These are phyloP conservation scores for Agrenia bidenticulata DNA, from an alignment of 2,888 invertebrate species.

Conservation along the genomic window DNA sequence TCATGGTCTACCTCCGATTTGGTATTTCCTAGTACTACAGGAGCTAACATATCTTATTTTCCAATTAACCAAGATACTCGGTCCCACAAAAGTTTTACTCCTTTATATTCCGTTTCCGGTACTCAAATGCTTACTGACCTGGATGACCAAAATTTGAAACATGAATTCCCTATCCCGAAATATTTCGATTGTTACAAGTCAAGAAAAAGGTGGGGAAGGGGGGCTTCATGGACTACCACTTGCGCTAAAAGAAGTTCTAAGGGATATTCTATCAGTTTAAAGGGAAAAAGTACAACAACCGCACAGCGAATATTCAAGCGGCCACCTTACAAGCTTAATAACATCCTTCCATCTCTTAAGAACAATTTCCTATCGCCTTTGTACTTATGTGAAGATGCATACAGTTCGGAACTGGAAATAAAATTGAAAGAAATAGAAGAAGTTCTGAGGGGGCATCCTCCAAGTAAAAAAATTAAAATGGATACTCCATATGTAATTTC, in stretches of 20 bases:
- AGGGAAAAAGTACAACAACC: too few relatives aligned
- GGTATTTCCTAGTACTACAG: too few relatives aligned
- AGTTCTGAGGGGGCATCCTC: constrained; percentile 12
- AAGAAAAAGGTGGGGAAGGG: not conserved
- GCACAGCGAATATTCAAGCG: too few relatives aligned
- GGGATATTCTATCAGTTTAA: too few relatives aligned
- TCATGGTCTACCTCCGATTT: too few relatives aligned
- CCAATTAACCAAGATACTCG: too few relatives aligned
- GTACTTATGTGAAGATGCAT: constrained; percentile 1
- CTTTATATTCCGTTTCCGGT: not conserved
- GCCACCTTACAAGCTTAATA: not conserved
- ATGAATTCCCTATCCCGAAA: not conserved
- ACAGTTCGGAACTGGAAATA: not conserved
- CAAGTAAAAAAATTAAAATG: constrained; percentile 3
- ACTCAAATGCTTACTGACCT: not conserved
- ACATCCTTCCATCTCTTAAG: not conserved
- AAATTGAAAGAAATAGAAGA: constrained; percentile 10
- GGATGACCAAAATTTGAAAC: not conserved
- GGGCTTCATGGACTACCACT: too few relatives aligned
- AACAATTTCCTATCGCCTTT: not conserved
- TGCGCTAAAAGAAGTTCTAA: too few relatives aligned
- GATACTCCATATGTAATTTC: not conserved
- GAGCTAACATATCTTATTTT: too few relatives aligned
- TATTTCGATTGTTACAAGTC: not conserved
- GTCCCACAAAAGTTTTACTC: too few relatives aligned